A percentile compares a stretch with the other conserved stretches of the same genome.
Evolutionary conservation across 2,113 vertebrate species (phyloP).

Genomic region (Dromiciops gliroides): DNA sequence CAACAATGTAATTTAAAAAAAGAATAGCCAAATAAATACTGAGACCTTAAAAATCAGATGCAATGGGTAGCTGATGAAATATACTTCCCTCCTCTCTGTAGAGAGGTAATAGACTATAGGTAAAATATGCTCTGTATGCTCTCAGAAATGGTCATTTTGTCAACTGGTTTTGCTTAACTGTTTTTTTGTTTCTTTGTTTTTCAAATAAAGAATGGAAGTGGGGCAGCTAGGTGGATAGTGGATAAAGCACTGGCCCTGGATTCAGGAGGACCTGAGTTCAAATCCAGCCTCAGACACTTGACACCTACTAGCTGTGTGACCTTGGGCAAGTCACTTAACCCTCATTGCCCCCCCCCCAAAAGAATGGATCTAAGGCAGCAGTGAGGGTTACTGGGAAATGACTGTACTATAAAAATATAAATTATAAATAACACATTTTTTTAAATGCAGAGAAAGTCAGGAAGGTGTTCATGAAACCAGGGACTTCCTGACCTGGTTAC

Average conservation of each 20-base stretch:
- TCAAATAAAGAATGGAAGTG: background rate
- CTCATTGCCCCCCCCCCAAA: too few relatives aligned
- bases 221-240: too few relatives aligned
- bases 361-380: background rate
- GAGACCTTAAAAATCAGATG: background rate
- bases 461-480: background rate
- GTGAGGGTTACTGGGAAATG: background rate
- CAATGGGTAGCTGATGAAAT: background rate
- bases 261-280: too few relatives aligned
- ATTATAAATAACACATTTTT: background rate
- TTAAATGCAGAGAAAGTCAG: background rate
- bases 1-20: background rate
- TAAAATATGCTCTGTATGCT: background rate
- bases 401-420: background rate
- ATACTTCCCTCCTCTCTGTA: background rate
- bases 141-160: background rate
- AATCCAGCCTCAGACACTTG: too few relatives aligned
- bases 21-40: background rate
- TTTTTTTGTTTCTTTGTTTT: background rate
- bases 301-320: too few relatives aligned
- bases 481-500: background rate
- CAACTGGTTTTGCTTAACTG: background rate
- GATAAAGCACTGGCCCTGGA: too few relatives aligned
- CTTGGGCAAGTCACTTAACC: too few relatives aligned
- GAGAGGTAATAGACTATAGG: background rate